Conservation (phyloP, 2,888 invertebrate species). For the Macrosiphum euphorbiae region DNA sequence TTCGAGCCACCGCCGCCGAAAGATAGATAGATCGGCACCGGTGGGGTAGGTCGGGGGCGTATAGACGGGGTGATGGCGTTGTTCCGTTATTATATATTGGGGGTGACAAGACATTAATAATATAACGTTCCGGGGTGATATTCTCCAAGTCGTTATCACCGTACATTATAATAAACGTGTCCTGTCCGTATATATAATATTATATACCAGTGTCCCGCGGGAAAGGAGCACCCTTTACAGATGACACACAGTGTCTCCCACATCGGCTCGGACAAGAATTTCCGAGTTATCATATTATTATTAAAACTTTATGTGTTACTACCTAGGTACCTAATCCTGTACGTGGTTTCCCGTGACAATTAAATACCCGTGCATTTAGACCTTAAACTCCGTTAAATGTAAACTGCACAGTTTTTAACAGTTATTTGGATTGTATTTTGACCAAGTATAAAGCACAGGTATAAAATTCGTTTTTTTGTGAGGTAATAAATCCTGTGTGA, state of each 20-base stretch:
- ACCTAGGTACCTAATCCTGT: background rate
- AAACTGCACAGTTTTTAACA: too few relatives aligned
- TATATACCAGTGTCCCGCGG: background rate
- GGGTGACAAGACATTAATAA: constrained; percentile 59
- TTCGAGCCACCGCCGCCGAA: background rate
- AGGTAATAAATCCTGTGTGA: too few relatives aligned
- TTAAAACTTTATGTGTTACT: background rate
- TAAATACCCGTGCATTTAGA: too few relatives aligned
- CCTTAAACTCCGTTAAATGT: too few relatives aligned
- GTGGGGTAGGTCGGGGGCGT: constrained; percentile 12
- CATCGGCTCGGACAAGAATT: background rate
- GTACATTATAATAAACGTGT: constrained; percentile 2
- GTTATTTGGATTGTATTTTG: too few relatives aligned
- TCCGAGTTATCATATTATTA: background rate
- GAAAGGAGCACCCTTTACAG: background rate
- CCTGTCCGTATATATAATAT: background rate
- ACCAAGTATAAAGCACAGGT: too few relatives aligned
- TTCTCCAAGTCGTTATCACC: constrained; percentile 46
- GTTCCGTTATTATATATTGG: constrained; percentile 54
- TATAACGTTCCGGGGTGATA: constrained; percentile 29
- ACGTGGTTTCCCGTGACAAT: too few relatives aligned
- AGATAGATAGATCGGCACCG: background rate
- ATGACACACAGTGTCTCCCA: background rate
- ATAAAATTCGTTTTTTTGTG: too few relatives aligned
- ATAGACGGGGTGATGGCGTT: background rate